Evolutionary conservation across 2,888 invertebrate species (phyloP), one percentile per base, ranked within the genome.

Genomic region (Thereva unica): DNA sequence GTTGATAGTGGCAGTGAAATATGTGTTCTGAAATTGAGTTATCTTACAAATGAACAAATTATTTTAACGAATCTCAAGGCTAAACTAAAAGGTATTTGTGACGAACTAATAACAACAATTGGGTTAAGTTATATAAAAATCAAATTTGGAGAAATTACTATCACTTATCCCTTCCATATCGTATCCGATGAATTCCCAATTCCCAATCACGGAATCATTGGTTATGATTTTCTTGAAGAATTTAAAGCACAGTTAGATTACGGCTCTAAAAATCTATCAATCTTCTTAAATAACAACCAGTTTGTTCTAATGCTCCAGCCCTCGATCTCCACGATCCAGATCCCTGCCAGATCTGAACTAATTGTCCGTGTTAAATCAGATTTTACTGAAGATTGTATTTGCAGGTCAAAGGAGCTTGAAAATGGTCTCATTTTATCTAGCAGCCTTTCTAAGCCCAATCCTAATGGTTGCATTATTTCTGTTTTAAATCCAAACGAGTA

Each of bases 1-100:
- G 55, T 55, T 41, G 42, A 55, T 41, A 55, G 55, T 41, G 55
- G 41, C 10, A 55, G 55, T 10, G 55, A 55, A 41, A 7, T 55
- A 10, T 41, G 55, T 12, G n/a, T 41, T 41, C 12, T 41, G 42
- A 41, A 55, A n/a, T 6, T 23, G 34, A 34, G 7, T 5, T 10
- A 5, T 35, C n/a, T 52, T 34, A 5, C 7, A 1, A 35, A 52
- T 7, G 41, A 40, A 8, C 41, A 55, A 38, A 41, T 42, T 10
- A 42, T 55, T 2, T 40, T 41, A 41, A 55, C 55, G 6, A 23
- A 41, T 8, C 23, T 55, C 12, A 41, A 55, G 42, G 10, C 41
- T 12, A 40, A 55, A 8, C 12, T 55, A 23, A 40, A 12, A 3
- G 41, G 41, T 8, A 55, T 55, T 23, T 42, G n/a, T 35, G 35